A percentile compares a stretch with the other conserved stretches of the same genome.
Conservation (phyloP, 2,888 invertebrate species). For the Drosophila greeni region DNA sequence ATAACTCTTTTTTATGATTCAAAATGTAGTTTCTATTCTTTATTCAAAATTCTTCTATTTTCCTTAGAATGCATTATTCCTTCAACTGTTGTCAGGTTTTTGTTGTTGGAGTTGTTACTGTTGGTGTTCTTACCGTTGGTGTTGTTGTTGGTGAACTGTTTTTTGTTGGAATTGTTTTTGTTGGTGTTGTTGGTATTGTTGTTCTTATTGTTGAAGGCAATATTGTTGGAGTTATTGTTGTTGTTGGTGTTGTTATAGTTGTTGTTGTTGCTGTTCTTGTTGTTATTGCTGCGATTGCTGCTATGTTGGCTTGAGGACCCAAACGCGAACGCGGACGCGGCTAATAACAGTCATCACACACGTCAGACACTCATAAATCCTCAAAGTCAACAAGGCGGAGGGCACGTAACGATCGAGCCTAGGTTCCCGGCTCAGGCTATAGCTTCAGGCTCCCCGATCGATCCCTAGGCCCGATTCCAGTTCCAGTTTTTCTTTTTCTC, state of each 20-base stretch:
- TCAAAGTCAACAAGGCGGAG: constrained; percentile 64
- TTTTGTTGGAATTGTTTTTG: neutral
- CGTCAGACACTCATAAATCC: constrained; percentile 75
- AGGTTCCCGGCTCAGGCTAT: constrained; percentile 9
- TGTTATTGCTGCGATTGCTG: constrained; percentile 15
- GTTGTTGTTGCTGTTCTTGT: neutral
- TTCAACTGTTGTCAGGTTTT: neutral
- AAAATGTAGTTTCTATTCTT: neutral
- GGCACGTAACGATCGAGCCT: constrained; percentile 51
- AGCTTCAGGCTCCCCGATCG: constrained; percentile 3
- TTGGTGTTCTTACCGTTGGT: neutral
- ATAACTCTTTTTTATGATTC: neutral
- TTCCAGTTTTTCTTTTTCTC: constrained; percentile 19
- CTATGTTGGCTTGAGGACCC: constrained; percentile 17
- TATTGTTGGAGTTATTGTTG: neutral
- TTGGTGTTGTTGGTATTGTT: neutral
- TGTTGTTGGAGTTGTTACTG: neutral
- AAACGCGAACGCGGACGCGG: constrained; percentile 49
- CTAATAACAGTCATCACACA: constrained; percentile 76
- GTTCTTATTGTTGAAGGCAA: neutral
- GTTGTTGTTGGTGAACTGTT: too few relatives aligned
- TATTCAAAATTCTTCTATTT: neutral
- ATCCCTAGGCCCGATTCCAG: constrained; percentile 3
- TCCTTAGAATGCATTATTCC: neutral
- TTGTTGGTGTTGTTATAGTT: neutral